Base-by-base conservation (phyloP, 2,888 invertebrate genomes). In the Ormyrus nitidulus region DNA sequence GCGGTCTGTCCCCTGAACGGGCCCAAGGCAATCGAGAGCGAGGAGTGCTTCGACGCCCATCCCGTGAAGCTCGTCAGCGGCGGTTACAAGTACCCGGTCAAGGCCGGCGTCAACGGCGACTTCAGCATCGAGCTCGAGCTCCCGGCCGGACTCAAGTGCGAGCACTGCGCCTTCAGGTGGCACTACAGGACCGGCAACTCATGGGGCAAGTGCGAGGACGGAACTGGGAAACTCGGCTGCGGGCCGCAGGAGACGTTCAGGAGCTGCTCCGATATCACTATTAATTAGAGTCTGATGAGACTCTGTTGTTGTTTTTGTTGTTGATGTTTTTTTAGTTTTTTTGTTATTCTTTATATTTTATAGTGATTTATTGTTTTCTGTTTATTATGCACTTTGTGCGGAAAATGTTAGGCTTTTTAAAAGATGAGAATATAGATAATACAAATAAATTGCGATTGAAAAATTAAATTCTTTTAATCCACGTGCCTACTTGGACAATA, bases 211-310 rank as follows among this genome's bases (percentile, higher is more conserved):
- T 93, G 92, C 11, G 10, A n/a, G 2, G 81, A 72, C 9, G 72
- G 91, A 0, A 83, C 74, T 0, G 86, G 86, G 3, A 86, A 83
- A 4, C 0, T 90, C 9, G 92, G 92, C 13, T 93, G 92, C 83
- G 92, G 92, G 1, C 84, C 89, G 0, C 92, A 92, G 83, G 92
- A 93, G 84, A 91, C 88, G 7, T 93, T 92, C 85, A 90, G 91
- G 81, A 91, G 91, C 61, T 93, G 93, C 84, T 91, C 92, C 8
- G 92, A 93, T 84, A 90, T 84, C 53, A 6, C 77, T 2, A 83
- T 79, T 13, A 11, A 49, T 56, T 68, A 66, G 11, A 64, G 6
- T 1, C 19, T 19, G 1, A 1, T 19, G 1, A 1, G 19, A 19
- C 19, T 19, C 19, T 19, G 1, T 19, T 19, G 1, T 19, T 19